Evolutionary conservation across 1,140 invertebrate species (phyloP).

Genomic region (Atopsyche davidsoni): DNA sequence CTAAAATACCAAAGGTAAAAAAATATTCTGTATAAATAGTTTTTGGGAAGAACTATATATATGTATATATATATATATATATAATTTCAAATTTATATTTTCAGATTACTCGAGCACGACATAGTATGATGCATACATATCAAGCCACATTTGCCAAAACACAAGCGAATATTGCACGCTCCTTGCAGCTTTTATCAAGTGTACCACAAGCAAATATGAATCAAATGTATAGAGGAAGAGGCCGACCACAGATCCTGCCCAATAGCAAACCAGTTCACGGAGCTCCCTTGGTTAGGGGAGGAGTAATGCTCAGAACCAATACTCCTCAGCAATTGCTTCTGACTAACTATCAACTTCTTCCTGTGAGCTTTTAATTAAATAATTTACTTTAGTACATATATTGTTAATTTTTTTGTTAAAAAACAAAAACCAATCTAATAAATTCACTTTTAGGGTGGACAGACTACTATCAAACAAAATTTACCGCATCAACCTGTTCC

Average conservation of each 20-base stretch:
- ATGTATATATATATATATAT: neutral
- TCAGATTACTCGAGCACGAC: slow-evolving; percentile 49
- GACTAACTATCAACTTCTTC: slow-evolving; percentile 41
- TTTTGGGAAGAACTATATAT: neutral
- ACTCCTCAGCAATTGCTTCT: slow-evolving; percentile 37
- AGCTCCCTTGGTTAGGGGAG: slow-evolving; percentile 42
- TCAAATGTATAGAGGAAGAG: slow-evolving; percentile 30
- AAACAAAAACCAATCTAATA: neutral
- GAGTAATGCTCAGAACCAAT: slow-evolving; percentile 44
- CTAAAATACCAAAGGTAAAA: slow-evolving; percentile 76
- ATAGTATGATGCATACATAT: slow-evolving; percentile 40
- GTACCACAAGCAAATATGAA: no score
- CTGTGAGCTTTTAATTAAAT: slow-evolving; percentile 41
- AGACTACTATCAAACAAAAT: slow-evolving; percentile 27
- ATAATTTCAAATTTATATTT: no score
- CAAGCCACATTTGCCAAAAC: slow-evolving; percentile 35
- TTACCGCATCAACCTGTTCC: slow-evolving; percentile 33
- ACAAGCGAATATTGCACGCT: slow-evolving; percentile 17
- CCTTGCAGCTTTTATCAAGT: neutral
- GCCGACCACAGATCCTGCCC: slow-evolving; percentile 38
- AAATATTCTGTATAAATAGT: slow-evolving; percentile 15
- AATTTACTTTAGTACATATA: no score
- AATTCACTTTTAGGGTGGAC: slow-evolving; percentile 4
- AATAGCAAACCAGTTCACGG: slow-evolving; percentile 37
- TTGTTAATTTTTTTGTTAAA: no score